Evolutionary conservation across 2,113 vertebrate species (phyloP), one percentile per base, ranked within the genome.

Genomic region (Corythaeola cristata): DNA sequence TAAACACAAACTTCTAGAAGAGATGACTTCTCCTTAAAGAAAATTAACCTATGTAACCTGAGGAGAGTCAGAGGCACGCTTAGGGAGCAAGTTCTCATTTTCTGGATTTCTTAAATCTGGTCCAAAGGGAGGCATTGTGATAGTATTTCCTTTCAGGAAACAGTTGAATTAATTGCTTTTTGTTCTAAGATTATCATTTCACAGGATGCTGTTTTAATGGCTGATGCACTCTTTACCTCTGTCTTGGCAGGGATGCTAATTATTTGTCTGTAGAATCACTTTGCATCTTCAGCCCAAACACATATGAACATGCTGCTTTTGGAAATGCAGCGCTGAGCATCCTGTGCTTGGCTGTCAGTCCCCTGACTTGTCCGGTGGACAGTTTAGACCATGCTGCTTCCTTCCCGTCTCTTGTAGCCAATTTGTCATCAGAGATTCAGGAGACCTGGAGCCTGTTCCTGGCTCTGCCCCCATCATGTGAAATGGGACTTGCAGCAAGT

Each of bases 221-320:
- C 67, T 67, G 89, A 75, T 89, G 71, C 47, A 69, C 80, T 97
- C 80, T 90, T 93, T 93, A 93, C 95, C 86, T 92, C 30, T 73
- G 32, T 96, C n/a, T 91, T 95, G 95, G 94, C 92, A 83, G 69
- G 58, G 74, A 32, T 47, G 50, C 84, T 96, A 91, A 95, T 96
- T 96, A 95, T 80, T 95, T 96, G 81, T 85, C 96, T 97, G 94
- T 82, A 35, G 50, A 95, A 97, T 95, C 90, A 73, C 94, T 96
- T 96, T 94, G 53, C 66, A 73, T 94, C 79, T 93, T 84, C 60
- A 94, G 58, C 49, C 55, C 63, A 53, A 94, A 76, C 1, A 7
- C 47, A 59, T 17, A 58, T 6, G 67, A 88, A 32, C 55, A 41
- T 35, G 45, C 66, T 67, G 73, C 32, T 5, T 87, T 76, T 76